Conservation (phyloP, 2,888 invertebrate species). For the Cephus pygmeus region DNA sequence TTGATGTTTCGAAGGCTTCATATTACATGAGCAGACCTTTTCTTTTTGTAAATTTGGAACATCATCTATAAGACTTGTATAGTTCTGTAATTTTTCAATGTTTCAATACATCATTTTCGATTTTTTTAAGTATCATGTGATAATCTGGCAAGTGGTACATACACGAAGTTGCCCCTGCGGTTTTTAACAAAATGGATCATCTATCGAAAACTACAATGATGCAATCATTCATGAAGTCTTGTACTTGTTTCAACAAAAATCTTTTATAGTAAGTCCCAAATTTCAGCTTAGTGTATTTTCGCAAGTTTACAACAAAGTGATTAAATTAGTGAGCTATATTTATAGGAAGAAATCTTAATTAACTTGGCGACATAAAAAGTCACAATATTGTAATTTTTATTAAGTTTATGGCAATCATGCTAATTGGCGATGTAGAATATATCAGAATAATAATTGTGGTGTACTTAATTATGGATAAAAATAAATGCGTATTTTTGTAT, state of each 20-base stretch:
- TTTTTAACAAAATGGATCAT: background rate
- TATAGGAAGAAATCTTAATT: background rate
- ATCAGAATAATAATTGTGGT: slow-evolving; percentile 30
- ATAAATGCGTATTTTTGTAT: slow-evolving; percentile 61
- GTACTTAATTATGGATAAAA: slow-evolving; percentile 33
- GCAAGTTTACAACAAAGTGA: background rate
- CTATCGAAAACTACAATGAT: background rate
- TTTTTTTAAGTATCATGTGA: background rate
- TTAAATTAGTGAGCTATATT: background rate
- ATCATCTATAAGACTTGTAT: background rate
- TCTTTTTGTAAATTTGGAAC: background rate
- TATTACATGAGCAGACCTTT: background rate
- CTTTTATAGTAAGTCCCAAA: background rate
- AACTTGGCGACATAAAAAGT: background rate
- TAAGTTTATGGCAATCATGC: background rate
- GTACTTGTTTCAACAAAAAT: background rate
- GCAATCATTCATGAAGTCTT: background rate
- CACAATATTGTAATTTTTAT: background rate
- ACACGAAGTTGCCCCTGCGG: too few species aligned
- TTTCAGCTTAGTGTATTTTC: background rate
- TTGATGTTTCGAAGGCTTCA: background rate
- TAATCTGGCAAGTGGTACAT: too few species aligned
- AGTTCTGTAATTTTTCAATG: background rate
- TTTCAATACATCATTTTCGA: background rate
- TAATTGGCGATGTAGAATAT: slow-evolving; percentile 13